A percentile compares a stretch with the other conserved stretches of the same genome.
Evolutionary conservation across 2,113 vertebrate genomes (phyloP).

Genomic region (Choloepus hoffmanni): DNA sequence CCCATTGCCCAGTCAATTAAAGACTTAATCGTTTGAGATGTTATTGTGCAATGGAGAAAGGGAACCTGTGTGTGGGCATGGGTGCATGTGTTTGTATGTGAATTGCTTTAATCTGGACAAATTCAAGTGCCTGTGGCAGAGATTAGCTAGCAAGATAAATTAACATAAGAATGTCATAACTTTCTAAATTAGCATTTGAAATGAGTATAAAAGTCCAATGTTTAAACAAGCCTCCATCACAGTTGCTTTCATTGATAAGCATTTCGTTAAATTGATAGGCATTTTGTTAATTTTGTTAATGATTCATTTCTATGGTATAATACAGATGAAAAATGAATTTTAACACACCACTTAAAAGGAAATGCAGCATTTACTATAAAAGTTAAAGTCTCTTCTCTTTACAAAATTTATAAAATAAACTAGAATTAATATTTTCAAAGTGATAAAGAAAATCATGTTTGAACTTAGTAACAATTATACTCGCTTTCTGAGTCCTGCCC

Average conservation of each 20-base stretch:
- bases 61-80: neutral
- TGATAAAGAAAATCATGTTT: neutral
- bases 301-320: neutral
- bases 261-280: neutral
- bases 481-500: neutral
- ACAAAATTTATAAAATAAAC: neutral
- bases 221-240: neutral
- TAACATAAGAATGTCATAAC: neutral
- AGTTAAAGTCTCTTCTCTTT: neutral
- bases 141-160: constrained; percentile 20
- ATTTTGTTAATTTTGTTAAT: neutral
- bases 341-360: neutral
- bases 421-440: constrained; percentile 23
- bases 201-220: neutral
- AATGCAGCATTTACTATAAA: neutral
- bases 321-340: constrained; percentile 1
- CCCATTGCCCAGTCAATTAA: constrained; percentile 74
- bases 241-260: neutral
- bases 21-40: constrained; percentile 77
- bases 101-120: neutral
- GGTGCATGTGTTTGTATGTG: neutral
- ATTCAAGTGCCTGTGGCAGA: neutral
- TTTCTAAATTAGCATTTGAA: constrained; percentile 57
- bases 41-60: too few species aligned
- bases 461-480: neutral